phyloP scores from a whole-genome alignment of 2,113 vertebrate species.

The Alosa alosa region DNA sequence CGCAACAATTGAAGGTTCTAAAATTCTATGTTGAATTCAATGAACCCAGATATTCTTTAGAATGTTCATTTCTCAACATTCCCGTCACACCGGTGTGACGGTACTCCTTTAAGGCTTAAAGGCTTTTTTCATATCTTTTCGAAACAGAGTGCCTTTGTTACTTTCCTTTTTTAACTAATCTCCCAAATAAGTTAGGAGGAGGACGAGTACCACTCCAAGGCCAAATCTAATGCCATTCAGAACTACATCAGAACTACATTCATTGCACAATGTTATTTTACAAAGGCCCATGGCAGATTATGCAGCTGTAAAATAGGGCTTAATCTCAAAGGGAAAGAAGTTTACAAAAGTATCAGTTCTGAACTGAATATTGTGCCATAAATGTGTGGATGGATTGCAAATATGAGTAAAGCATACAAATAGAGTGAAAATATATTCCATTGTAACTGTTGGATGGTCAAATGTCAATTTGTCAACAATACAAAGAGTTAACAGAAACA shows the following conservation, averaged over 20 bases:
- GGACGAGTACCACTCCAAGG: not conserved
- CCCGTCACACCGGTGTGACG: no score
- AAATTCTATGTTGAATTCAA: no score
- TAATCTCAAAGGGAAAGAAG: not conserved
- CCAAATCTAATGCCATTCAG: not conserved
- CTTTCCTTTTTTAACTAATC: not conserved
- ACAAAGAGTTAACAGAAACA: not conserved
- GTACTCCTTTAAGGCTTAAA: no score
- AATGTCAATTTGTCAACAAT: not conserved
- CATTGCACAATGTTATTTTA: not conserved
- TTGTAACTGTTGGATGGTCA: not conserved
- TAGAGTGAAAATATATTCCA: not conserved
- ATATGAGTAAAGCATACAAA: not conserved
- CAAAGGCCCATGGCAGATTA: not conserved
- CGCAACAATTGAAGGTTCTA: no score
- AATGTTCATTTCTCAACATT: no score
- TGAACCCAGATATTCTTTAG: no score
- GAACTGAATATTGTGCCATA: not conserved
- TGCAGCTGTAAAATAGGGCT: not conserved
- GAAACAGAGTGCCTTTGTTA: no score
- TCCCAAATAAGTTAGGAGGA: not conserved
- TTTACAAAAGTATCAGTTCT: not conserved
- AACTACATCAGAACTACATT: not conserved
- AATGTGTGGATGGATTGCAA: not conserved
- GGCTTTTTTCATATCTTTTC: no score